Conservation (phyloP, 2,888 invertebrate genomes). For the Petrolisthes manimaculis region DNA sequence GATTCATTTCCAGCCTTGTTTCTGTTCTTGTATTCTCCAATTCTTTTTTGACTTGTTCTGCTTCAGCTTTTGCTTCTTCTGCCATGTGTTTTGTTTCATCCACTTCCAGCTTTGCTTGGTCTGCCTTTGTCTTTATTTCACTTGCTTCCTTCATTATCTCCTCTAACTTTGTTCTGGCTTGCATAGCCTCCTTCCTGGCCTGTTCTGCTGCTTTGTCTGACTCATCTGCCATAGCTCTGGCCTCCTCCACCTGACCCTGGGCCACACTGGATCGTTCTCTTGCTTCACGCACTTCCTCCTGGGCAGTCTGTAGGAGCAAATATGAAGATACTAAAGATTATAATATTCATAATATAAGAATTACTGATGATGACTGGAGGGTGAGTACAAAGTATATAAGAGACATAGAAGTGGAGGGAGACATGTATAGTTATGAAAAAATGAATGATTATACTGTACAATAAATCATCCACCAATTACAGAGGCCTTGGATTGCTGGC, state of each 20-base stretch:
- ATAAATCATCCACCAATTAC: too few species aligned
- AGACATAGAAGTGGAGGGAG: too few species aligned
- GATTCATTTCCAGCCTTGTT: background rate
- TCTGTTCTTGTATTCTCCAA: background rate
- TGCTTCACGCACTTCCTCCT: slow-evolving; percentile 54
- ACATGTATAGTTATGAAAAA: too few species aligned
- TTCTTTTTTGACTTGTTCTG: background rate
- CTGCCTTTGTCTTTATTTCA: background rate
- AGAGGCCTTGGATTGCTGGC: too few species aligned
- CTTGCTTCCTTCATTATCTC: background rate
- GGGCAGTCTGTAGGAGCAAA: slow-evolving; percentile 38
- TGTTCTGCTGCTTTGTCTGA: slow-evolving; percentile 7
- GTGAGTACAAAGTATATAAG: too few species aligned
- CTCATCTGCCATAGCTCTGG: slow-evolving; percentile 17
- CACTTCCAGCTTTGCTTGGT: background rate
- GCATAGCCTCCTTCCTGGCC: background rate
- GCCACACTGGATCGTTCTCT: slow-evolving; percentile 32
- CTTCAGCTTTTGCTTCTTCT: background rate
- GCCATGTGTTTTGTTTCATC: background rate
- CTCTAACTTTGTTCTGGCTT: background rate
- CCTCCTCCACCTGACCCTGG: slow-evolving; percentile 6
- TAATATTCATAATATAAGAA: background rate
- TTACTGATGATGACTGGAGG: too few species aligned
- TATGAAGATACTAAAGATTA: background rate
- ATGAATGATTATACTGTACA: too few species aligned